Evolutionary conservation across 2,113 vertebrate genomes (phyloP), one percentile per base, ranked within the genome.

Genomic region (Emydocephalus ijimae): DNA sequence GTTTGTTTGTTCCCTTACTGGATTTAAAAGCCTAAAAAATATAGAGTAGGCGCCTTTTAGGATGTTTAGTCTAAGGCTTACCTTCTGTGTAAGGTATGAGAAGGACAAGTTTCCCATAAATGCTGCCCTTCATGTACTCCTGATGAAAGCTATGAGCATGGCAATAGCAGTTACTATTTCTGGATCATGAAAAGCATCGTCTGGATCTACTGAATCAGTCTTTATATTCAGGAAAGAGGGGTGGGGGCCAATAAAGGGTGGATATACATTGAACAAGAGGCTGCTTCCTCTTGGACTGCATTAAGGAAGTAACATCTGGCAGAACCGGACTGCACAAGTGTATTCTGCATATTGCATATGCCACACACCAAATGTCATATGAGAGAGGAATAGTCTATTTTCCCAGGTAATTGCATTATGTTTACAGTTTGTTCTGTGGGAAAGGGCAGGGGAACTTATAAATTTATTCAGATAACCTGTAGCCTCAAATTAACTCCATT

Each of bases 381-480:
- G 29, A 55, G n/a, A 14, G 50, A 81, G 59, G 26, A 29, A 88
- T 29, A 50, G 34, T 23, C 34, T 52, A 86, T 61, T 61, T 86
- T 93, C 12, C 21, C 45, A 61, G 48, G 23, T 59, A 90, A 86
- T 8, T 90, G 29, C 64, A 39, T 57, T 85, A 10, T 10, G 2
- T 20, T 7, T 94, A 39, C 74, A 91, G 91, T 81, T 50, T 89
- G 20, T 43, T 96, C 93, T 57, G 94, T 94, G 69, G 12, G 89
- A 50, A 91, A 34, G 52, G 9, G 3, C 92, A 93, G 64, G 94
- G 52, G 93, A 92, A 95, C 92, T 26, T 69, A 43, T 95, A 94
- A 93, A 94, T 93, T 94, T 93, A 43, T 92, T 94, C 15, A 26
- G 91, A 52, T 86, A 4, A 94, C 64, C 54, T 3, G 55, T 95